Evolutionary conservation across 2,888 invertebrate genomes (phyloP), one percentile per base, ranked within the genome.

Genomic region (Chironomus riparius): DNA sequence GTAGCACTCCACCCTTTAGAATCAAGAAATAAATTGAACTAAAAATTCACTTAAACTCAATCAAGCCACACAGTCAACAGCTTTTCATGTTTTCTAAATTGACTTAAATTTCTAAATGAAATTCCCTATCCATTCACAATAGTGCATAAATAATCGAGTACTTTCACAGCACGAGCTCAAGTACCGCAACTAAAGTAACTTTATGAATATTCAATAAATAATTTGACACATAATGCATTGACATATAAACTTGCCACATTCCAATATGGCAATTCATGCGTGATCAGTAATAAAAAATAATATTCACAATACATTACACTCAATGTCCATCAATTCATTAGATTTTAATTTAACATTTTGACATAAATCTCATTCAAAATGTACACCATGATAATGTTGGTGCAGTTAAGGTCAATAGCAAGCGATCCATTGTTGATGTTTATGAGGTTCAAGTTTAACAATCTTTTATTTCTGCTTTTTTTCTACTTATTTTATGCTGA

Each of bases 361-460:
- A 15, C 56, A 56, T 56, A 56, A 56, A 56, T 56, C 56, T 56
- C 15, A 15, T 56, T 56, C 15, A 38, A 56, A 56, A 56, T 56
- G n/a, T 56, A 18, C 56, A 38, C 38, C 38, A 38, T 38, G 38
- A 38, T 38, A 38, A 38, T 38, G 38, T 10, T 38, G 10, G 10
- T 56, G 56, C 56, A 56, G 56, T 56, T 56, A 15, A 56, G 56
- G 56, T 56, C 56, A 15, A 56, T 56, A 15, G 56, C 56, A 6
- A 56, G 56, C 56, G 15, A 18, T 56, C 56, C 56, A 56, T 56
- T 56, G 56, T 56, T 7, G 18, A 56, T 56, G 56, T 65, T 65
- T 65, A 65, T 65, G 65, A 65, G 65, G 65, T 65, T 65, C 65
- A 65, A 65, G 65, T 65, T 65, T 65, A 65, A 65, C 65, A 24